A percentile compares a stretch with the other conserved stretches of the same genome.
These are phyloP conservation scores for Notodromas monacha DNA, from an alignment of 2,888 invertebrate genomes.

Conservation along the genomic window DNA sequence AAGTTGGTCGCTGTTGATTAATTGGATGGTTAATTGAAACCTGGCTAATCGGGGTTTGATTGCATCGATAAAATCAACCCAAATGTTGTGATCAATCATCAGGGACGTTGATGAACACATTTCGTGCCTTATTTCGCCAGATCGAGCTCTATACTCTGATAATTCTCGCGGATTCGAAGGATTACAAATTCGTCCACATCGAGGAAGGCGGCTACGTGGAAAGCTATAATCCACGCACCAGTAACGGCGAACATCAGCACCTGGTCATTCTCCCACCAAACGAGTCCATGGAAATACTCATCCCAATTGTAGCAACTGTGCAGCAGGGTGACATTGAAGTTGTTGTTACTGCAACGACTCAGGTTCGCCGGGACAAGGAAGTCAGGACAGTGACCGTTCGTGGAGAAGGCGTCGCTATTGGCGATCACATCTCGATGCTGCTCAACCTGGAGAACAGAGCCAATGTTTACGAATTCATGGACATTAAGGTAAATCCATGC, in stretches of 20 bases:
- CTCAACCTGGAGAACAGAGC: conserved; percentile 21
- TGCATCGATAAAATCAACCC: too few relatives aligned
- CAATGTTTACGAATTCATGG: conserved; percentile 19
- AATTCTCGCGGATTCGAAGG: conserved; percentile 18
- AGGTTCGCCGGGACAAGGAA: conserved; percentile 16
- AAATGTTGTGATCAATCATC: too few relatives aligned
- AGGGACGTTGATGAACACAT: too few relatives aligned
- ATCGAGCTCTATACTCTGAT: conserved; percentile 15
- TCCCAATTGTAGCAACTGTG: conserved; percentile 20
- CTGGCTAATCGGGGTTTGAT: too few relatives aligned
- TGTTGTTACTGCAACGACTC: conserved; percentile 19
- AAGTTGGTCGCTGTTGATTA: too few relatives aligned
- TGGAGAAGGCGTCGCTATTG: conserved; percentile 21
- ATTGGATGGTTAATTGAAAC: too few relatives aligned
- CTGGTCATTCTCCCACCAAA: conserved; percentile 17
- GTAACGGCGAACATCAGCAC: conserved; percentile 21
- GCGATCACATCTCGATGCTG: conserved; percentile 21
- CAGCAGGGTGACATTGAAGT: conserved; percentile 19
- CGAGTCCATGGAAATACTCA: conserved; percentile 16
- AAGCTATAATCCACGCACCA: conserved; percentile 18
- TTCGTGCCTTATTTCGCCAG: too few relatives aligned
- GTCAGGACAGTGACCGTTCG: conserved; percentile 12
- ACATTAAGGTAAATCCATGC: too few relatives aligned
- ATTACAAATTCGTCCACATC: conserved; percentile 21
- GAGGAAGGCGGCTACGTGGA: conserved; percentile 19